These are phyloP conservation scores for Phenganax stokvisi DNA, from an alignment of 92 coral and sea anemone species.

Conservation along the genomic window DNA sequence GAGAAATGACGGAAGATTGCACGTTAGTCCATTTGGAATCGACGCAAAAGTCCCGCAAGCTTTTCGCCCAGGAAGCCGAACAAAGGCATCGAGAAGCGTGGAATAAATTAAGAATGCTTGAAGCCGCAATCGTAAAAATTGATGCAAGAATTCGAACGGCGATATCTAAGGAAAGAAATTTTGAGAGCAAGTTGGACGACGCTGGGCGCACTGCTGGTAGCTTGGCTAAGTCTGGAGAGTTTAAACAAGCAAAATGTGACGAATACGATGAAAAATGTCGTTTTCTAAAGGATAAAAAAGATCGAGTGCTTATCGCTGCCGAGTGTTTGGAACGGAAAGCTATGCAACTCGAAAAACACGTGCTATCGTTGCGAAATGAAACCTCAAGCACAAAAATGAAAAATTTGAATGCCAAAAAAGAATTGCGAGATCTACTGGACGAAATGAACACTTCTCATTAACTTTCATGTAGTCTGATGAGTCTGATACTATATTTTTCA, in stretches of 20 bases:
- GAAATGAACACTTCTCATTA: constrained; percentile 8
- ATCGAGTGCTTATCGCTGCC: constrained; percentile 5
- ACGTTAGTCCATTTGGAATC: constrained; percentile 13
- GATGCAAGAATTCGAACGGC: constrained; percentile 23
- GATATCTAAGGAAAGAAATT: constrained; percentile 17
- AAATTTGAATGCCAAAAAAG: neutral
- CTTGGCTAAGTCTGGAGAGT: constrained; percentile 19
- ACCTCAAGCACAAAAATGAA: neutral
- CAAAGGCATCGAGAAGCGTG: constrained; percentile 15
- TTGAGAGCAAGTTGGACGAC: constrained; percentile 12
- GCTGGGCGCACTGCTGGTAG: neutral
- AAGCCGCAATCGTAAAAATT: constrained; percentile 8
- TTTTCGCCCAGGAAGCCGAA: neutral
- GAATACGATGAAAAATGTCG: constrained; percentile 21
- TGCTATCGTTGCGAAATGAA: constrained; percentile 3
- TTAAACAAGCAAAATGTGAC: constrained; percentile 25
- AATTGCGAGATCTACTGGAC: constrained; percentile 16
- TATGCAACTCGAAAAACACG: neutral
- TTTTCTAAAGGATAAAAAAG: constrained; percentile 8
- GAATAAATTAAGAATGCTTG: constrained; percentile 17
- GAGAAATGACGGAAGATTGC: constrained; percentile 17
- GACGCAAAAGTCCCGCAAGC: constrained; percentile 9
- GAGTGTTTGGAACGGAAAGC: constrained; percentile 29
- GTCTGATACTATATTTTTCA: neutral
- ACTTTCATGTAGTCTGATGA: neutral